These are phyloP conservation scores for Drosophila lacertosa DNA, from an alignment of 1,140 invertebrate genomes.

Conservation along the genomic window DNA sequence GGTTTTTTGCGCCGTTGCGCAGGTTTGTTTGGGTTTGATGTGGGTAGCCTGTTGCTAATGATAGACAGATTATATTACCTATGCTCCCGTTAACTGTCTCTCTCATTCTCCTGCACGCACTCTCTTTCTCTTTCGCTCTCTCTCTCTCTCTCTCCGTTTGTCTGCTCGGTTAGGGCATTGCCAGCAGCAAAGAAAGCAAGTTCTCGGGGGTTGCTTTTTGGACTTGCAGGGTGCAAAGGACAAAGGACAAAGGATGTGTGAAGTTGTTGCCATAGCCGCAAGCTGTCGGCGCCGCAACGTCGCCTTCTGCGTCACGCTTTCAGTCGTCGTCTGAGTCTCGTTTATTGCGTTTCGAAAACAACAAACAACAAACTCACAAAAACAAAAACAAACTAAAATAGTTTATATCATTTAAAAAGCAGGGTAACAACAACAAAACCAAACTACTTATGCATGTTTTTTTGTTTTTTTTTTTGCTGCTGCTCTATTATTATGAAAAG, in stretches of 20 bases:
- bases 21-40: conserved; percentile 68
- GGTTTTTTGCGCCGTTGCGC: conserved; percentile 32
- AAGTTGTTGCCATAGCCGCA: conserved; percentile 67
- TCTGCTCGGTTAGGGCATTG: conserved; percentile 36
- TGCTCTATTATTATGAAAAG: conserved; percentile 26
- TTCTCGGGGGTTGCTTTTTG: conserved; percentile 37
- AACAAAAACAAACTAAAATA: conserved; percentile 39
- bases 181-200: conserved; percentile 41
- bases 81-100: conserved; percentile 19
- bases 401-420: conserved; percentile 52
- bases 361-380: conserved; percentile 25
- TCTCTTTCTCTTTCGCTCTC: neutral
- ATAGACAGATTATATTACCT: conserved; percentile 38
- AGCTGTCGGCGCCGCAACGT: conserved; percentile 67
- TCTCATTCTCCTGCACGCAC: neutral
- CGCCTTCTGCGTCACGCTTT: conserved; percentile 67
- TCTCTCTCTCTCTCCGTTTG: neutral
- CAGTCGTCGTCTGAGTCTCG: conserved; percentile 60
- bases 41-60: conserved; percentile 63
- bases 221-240: conserved; percentile 40
- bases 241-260: conserved; percentile 65
- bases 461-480: too few relatives aligned
- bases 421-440: conserved; percentile 50
- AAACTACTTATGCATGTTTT: conserved; percentile 14
- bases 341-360: conserved; percentile 63